Evolutionary conservation across 2,888 invertebrate species (phyloP).

Genomic region (Acleris holmiana): DNA sequence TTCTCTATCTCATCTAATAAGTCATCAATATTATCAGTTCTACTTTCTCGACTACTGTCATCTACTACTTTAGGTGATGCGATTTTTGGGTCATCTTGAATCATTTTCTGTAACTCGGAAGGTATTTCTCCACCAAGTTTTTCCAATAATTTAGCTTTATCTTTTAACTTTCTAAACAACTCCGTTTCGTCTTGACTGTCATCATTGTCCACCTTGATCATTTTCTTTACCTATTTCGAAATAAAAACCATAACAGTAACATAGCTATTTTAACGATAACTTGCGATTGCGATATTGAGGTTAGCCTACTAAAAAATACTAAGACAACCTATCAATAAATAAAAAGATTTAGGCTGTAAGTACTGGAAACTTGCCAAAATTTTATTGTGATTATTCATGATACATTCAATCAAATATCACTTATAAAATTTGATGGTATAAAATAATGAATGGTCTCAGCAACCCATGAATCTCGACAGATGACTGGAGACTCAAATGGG

Average conservation of each 20-base stretch:
- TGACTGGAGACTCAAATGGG: conserved; percentile 31
- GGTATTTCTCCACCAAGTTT: conserved; percentile 82
- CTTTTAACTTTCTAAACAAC: conserved; percentile 71
- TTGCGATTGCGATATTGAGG: too few relatives aligned
- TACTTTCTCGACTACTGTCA: conserved; percentile 48
- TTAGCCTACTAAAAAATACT: not conserved
- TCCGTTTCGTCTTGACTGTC: conserved; percentile 69
- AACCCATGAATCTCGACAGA: conserved; percentile 36
- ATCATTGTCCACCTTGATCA: conserved; percentile 55
- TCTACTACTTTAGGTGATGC: conserved; percentile 54
- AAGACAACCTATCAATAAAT: too few relatives aligned
- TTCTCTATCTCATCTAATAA: conserved; percentile 74
- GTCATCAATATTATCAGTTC: conserved; percentile 63
- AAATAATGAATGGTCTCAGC: conserved; percentile 21
- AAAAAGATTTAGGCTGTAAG: too few relatives aligned
- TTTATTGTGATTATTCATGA: too few relatives aligned
- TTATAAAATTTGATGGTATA: not conserved
- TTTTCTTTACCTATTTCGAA: conserved; percentile 46
- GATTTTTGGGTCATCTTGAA: conserved; percentile 62
- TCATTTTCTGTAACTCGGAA: conserved; percentile 74
- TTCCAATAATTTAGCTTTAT: conserved; percentile 80
- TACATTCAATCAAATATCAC: too few relatives aligned
- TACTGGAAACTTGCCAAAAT: too few relatives aligned
- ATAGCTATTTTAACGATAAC: not conserved
- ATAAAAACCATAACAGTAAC: not conserved